A percentile compares a stretch with the other conserved stretches of the same genome.
phyloP scores from a whole-genome alignment of 2,113 vertebrate genomes.

The Engraulis encrasicolus region DNA sequence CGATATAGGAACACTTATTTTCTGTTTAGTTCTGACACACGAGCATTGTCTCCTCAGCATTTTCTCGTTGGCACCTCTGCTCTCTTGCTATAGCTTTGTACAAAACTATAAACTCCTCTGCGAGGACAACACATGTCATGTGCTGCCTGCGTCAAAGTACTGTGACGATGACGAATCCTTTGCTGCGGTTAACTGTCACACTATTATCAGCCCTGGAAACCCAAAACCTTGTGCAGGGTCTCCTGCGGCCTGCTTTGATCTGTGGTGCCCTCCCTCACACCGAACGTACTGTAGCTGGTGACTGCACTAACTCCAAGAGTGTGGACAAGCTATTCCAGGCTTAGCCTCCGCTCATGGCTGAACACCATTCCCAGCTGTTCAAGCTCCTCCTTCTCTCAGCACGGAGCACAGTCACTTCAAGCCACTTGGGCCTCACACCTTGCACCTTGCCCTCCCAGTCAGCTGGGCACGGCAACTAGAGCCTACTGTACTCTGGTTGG shows the following conservation, averaged over 20 bases:
- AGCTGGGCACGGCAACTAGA: constrained; percentile 44
- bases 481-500: constrained; percentile 40
- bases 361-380: constrained; percentile 50
- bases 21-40: not conserved
- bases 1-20: not conserved
- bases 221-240: not conserved
- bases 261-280: not conserved
- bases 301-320: constrained; percentile 46
- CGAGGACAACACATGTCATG: not conserved
- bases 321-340: constrained; percentile 45
- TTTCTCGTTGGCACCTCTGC: not conserved
- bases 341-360: constrained; percentile 12
- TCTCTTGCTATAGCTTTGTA: not conserved
- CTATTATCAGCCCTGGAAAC: constrained; percentile 9
- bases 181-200: not conserved
- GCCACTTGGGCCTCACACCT: constrained; percentile 25
- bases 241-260: constrained; percentile 12
- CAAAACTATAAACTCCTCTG: not conserved
- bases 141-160: not conserved
- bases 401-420: constrained; percentile 21
- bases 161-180: not conserved
- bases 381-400: constrained; percentile 18
- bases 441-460: constrained; percentile 23
- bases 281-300: constrained; percentile 6
- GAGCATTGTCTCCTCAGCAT: not conserved